Base-by-base conservation (phyloP, 1,140 invertebrate genomes). In the Hydropsyche tenuis region DNA sequence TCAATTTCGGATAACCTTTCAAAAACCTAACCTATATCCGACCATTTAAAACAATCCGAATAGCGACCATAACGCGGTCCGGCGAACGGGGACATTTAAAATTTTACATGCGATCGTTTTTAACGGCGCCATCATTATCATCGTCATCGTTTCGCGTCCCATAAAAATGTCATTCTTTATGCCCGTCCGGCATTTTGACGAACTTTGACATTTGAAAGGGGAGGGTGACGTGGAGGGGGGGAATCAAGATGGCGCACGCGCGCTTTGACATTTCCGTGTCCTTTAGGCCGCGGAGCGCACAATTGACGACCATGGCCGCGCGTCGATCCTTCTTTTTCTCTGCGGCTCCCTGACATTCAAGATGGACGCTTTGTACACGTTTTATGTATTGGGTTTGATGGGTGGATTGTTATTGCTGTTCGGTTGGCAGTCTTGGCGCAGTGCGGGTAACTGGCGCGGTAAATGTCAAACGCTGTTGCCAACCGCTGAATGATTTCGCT, bases 211-310 rank as follows among this genome's bases (percentile, higher is more conserved):
- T 63, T 63, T 63, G 60, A 25, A 14, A 25, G 22, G 27, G 7
- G 25, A 63, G 14, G 46, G 14, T 51, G 46, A 3, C 46, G 4
- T 4, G 46, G 14, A 5, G 14, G 14, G 14, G 18, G 14, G 18
- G 23, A 63, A 12, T 16, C 23, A 62, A 62, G 12, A 66, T 66
- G 66, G 66, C 66, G 65, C 11, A 30, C n/a, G 22, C 43, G 65
- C 16, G 48, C 48, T n/a, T 23, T 71, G 69, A 71, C 69, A 71
- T 71, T 71, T 71, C 25, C 69, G 12, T 60, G 69, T 71, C 69
- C 69, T 71, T 71, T 71, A 16, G 30, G 30, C 30, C n/a, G 45
- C 27, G 63, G 37, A 16, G 16, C 66, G 46, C 63, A 51, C 37
- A 60, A 71, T 71, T 71, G 46, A 69, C 27, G 69, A 37, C 63